A percentile compares a stretch with the other conserved stretches of the same genome.
Evolutionary conservation across 2,797 vertebrate species (phyloP).

Genomic region (Gymnocypris eckloni): DNA sequence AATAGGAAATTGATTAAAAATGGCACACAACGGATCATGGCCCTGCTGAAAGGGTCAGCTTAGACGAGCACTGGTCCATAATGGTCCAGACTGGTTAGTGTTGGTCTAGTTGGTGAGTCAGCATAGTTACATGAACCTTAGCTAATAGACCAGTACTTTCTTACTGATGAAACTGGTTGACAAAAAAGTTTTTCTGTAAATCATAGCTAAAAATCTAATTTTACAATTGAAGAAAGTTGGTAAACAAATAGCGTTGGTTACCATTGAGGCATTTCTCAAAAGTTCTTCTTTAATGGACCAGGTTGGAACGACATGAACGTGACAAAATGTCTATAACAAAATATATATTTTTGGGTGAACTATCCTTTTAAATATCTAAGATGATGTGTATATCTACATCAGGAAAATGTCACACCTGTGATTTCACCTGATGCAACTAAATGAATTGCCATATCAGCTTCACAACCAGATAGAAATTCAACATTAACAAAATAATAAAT

Average conservation of each 20-base stretch:
- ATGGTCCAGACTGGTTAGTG: neutral
- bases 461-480: too few species aligned
- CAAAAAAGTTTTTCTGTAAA: neutral
- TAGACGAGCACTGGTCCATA: neutral
- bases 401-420: neutral
- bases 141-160: neutral
- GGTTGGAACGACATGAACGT: too few species aligned
- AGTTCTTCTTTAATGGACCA: too few species aligned
- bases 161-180: neutral
- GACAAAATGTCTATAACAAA: too few species aligned
- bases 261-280: too few species aligned
- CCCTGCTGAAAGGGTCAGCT: neutral
- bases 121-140: neutral
- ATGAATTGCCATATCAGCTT: neutral
- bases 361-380: too few species aligned
- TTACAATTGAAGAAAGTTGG: too few species aligned
- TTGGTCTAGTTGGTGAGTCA: neutral
- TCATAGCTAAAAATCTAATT: neutral
- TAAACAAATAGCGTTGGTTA: too few species aligned
- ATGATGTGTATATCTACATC: neutral
- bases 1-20: conserved; percentile 4
- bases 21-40: neutral
- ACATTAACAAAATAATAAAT: neutral
- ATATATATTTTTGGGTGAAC: too few species aligned
- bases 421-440: neutral